Percentiles rank a stretch among this genome's conserved stretches.
phyloP scores from a whole-genome alignment of 2,888 invertebrate genomes.

The Caenorhabditis sp. region DNA sequence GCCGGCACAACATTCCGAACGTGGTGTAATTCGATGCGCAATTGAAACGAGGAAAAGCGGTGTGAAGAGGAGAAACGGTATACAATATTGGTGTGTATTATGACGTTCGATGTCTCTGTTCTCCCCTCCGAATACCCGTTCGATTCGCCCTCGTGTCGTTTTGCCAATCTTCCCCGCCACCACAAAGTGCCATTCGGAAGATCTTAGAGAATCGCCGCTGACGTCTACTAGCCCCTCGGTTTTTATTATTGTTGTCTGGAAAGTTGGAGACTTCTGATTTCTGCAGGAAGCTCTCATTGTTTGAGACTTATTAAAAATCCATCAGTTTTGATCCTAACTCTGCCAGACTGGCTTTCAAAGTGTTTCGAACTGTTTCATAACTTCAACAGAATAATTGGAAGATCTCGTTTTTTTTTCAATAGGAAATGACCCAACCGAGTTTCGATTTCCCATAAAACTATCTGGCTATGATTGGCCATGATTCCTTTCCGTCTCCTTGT shows the following conservation, averaged over 20 bases:
- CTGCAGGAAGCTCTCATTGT: no score
- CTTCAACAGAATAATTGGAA: background rate
- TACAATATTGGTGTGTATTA: slow-evolving; percentile 58
- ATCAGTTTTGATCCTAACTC: no score
- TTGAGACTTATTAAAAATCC: no score
- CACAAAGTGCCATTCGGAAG: slow-evolving; percentile 13
- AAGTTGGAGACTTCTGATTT: no score
- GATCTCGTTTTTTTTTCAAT: background rate
- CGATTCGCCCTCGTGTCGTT: background rate
- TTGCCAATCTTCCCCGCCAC: background rate
- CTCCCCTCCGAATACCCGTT: slow-evolving; percentile 24
- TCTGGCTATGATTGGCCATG: background rate
- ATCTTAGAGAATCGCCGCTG: background rate
- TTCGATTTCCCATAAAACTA: slow-evolving; percentile 8
- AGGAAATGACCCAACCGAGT: background rate
- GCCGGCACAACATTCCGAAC: slow-evolving; percentile 20
- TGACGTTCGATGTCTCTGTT: slow-evolving; percentile 24
- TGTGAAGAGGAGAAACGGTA: slow-evolving; percentile 56
- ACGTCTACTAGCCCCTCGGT: background rate
- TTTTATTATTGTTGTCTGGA: no score
- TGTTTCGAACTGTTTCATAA: no score
- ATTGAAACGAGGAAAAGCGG: slow-evolving; percentile 36
- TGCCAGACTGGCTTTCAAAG: no score
- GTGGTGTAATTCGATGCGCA: slow-evolving; percentile 60
- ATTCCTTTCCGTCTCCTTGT: background rate